phyloP scores from a whole-genome alignment of 2,113 vertebrate genomes.

The Oceanites oceanicus region DNA sequence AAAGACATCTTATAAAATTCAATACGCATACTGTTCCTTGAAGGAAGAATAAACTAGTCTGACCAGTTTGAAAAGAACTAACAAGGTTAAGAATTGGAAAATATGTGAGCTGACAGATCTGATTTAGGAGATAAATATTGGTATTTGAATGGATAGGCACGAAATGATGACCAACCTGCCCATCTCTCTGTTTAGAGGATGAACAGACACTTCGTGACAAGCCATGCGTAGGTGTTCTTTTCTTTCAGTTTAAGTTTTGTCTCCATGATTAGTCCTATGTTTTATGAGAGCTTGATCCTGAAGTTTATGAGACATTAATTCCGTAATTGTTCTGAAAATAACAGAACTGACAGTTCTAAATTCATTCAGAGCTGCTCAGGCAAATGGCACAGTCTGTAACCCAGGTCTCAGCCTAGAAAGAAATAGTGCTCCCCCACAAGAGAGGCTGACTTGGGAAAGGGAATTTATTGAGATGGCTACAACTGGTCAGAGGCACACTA shows the following conservation, averaged over 20 bases:
- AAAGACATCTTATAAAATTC: not conserved
- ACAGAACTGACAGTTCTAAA: not conserved
- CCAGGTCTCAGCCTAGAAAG: not conserved
- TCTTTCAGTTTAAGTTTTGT: not conserved
- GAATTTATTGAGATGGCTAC: not conserved
- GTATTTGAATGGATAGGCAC: not conserved
- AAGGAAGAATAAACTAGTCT: not conserved
- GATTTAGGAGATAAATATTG: not conserved
- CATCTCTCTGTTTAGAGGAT: not conserved
- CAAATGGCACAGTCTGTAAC: not conserved
- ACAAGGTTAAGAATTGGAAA: not conserved
- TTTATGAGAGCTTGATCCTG: not conserved
- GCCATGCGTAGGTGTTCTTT: not conserved
- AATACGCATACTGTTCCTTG: not conserved
- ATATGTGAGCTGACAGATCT: not conserved
- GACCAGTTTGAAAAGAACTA: not conserved
- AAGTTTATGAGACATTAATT: not conserved
- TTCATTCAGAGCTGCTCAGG: not conserved
- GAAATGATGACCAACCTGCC: not conserved
- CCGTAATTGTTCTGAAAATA: not conserved
- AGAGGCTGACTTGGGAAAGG: not conserved
- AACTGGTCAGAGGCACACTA: not conserved
- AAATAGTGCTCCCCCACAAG: not conserved
- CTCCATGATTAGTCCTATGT: not conserved
- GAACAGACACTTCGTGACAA: not conserved